A percentile compares a stretch with the other conserved stretches of the same genome.
Conservation (phyloP, 2,113 vertebrate species). For the Apaloderma vittatum region DNA sequence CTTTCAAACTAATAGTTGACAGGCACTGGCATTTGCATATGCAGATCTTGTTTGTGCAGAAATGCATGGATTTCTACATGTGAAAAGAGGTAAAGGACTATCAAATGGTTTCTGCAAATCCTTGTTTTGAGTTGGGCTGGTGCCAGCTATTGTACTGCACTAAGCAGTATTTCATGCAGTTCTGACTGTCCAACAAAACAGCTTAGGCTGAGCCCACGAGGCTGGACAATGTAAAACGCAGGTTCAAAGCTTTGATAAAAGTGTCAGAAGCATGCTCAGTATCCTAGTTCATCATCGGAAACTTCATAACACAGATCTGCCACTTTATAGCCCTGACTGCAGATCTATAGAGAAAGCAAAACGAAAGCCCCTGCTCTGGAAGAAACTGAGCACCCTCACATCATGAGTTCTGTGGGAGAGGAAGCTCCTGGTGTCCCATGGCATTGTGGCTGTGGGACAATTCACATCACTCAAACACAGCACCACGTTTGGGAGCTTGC, state of each 20-base stretch:
- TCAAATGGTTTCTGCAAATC: background rate
- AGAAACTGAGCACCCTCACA: background rate
- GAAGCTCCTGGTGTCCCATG: background rate
- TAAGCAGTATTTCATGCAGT: background rate
- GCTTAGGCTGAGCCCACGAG: background rate
- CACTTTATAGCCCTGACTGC: background rate
- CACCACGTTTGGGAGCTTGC: background rate
- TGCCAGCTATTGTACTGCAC: background rate
- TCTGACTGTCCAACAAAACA: background rate
- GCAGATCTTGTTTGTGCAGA: background rate
- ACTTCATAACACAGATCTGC: background rate
- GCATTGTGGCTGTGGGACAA: background rate
- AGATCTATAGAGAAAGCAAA: background rate
- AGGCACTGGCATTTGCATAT: background rate
- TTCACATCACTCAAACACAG: background rate
- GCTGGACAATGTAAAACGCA: background rate
- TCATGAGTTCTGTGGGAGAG: background rate
- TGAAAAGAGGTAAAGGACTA: background rate
- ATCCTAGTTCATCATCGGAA: background rate
- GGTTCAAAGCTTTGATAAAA: background rate
- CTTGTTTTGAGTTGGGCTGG: background rate
- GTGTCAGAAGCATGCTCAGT: background rate
- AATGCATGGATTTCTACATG: background rate
- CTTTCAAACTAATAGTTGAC: background rate
- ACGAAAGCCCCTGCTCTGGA: background rate